These are phyloP conservation scores for Eupithecia abbreviata DNA, from an alignment of 2,888 invertebrate genomes.

Conservation along the genomic window DNA sequence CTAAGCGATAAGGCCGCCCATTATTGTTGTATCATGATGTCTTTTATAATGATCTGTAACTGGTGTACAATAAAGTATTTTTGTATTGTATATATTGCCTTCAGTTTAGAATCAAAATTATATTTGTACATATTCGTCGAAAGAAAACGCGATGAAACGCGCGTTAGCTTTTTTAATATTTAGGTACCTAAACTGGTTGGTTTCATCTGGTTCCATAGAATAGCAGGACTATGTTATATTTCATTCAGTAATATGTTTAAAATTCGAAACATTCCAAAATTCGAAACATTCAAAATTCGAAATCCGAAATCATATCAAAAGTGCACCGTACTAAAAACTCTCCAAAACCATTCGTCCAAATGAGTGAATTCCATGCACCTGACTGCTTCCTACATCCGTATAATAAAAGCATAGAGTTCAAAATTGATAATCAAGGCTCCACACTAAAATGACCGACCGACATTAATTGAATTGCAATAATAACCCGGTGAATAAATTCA, in stretches of 20 bases:
- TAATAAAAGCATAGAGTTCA: slow-evolving; percentile 1
- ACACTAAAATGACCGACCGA: slow-evolving; percentile 12
- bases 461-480: slow-evolving; percentile 83
- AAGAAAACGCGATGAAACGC: neutral
- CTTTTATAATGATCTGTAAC: too few relatives aligned
- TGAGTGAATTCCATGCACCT: slow-evolving; percentile 7
- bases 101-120: neutral
- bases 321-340: slow-evolving; percentile 5
- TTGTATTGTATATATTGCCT: too few relatives aligned
- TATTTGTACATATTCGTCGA: too few relatives aligned
- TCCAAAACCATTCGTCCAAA: slow-evolving; percentile 8
- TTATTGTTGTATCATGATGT: too few relatives aligned
- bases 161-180: too few relatives aligned
- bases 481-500: slow-evolving; percentile 76
- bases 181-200: neutral
- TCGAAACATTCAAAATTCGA: neutral
- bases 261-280: neutral
- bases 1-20: too few relatives aligned
- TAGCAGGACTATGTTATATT: too few relatives aligned
- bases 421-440: neutral
- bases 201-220: neutral
- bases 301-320: neutral
- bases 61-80: too few relatives aligned
- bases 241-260: neutral
- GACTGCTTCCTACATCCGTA: slow-evolving; percentile 8